Base-by-base conservation (phyloP, 2,888 invertebrate species). In the Drosophila phalerata region DNA sequence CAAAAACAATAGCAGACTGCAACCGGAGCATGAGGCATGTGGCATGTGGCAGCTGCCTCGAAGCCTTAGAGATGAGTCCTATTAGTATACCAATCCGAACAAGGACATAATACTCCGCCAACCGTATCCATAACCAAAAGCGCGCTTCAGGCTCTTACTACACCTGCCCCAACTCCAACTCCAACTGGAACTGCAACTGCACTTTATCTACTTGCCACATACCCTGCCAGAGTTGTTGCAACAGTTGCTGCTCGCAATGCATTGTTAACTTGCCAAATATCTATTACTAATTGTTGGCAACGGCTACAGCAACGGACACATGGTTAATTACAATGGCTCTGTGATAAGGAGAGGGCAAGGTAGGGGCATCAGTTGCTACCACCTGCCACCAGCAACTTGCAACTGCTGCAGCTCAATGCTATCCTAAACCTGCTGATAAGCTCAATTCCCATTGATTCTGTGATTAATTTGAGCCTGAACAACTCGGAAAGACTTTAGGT, bases 181-280 rank as follows among this genome's bases (percentile, higher is more conserved):
- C 28, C 28, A 22, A 22, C 22, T 22, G 22, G 2, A 22, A 22
- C 22, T 22, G 22, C 22, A 22, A 22, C 22, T 22, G 22, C 22
- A 22, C 22, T 30, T 30, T 10, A 10, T 10, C 2, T 10, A 17
- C 8, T 15, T 37, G 22, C 34, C 15, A 42, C 19, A 10, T n/a
- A n/a, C 15, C 19, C 43, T 30, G 22, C 28, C 17, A 5, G 19
- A 13, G 22, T 43, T 38, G 28, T 37, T 40, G 52, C 52, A 51
- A 10, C 58, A 34, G 69, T 22, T 19, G 5, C 19, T 11, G 37
- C 69, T 53, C 34, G 32, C 47, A 55, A 13, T 71, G 73, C 74
- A 76, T 76, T 76, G 76, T 76, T 76, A 76, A 76, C 76, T 76
- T 76, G 73, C 76, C 77, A 73, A 77, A 77, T 77, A 77, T 77